Percentiles rank a stretch among this genome's conserved stretches.
These are phyloP conservation scores for Apaloderma vittatum DNA, from an alignment of 2,113 vertebrate species.

Conservation along the genomic window DNA sequence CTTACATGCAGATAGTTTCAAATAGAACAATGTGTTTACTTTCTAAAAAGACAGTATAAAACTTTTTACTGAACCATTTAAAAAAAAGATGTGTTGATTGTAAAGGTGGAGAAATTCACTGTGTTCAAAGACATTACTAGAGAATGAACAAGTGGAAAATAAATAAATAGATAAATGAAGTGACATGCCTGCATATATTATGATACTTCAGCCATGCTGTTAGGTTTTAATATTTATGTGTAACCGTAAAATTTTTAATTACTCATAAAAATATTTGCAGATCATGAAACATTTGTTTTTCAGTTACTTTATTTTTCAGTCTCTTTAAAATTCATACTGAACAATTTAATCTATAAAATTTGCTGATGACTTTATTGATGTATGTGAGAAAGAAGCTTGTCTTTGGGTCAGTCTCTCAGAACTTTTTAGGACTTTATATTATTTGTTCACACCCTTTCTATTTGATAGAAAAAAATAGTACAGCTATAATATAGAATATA, in stretches of 20 bases:
- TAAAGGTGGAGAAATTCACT: not conserved
- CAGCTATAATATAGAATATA: not conserved
- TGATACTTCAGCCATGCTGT: no score
- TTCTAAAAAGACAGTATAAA: not conserved
- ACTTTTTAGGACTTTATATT: not conserved
- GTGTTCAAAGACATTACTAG: not conserved
- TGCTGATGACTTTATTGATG: not conserved
- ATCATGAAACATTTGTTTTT: not conserved
- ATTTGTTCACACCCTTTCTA: not conserved
- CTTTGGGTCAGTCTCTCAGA: not conserved
- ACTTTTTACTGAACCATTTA: not conserved
- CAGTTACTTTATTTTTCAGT: not conserved
- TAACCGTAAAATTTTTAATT: no score
- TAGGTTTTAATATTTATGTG: no score
- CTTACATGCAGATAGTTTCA: not conserved
- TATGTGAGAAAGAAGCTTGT: not conserved
- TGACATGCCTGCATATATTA: no score
- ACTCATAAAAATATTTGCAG: not conserved
- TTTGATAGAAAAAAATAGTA: not conserved
- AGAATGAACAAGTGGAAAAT: not conserved
- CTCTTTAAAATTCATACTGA: not conserved
- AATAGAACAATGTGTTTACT: not conserved
- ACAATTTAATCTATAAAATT: not conserved
- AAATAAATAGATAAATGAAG: not conserved
- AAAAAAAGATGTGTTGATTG: not conserved